Conservation (phyloP, 1,140 invertebrate genomes). For the Caenorhabditis inopinata region DNA sequence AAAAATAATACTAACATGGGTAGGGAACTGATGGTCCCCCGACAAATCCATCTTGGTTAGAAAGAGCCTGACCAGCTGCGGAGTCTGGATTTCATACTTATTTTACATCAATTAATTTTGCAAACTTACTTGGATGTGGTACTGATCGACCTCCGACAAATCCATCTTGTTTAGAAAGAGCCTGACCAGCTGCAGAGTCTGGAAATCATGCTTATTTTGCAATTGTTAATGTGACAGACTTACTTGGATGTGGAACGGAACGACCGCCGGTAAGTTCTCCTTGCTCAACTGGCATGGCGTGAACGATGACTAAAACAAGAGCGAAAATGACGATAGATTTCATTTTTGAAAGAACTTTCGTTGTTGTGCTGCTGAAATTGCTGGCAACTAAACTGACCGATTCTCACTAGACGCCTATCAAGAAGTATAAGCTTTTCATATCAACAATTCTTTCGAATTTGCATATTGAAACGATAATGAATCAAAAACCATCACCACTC, state of each 20-base stretch:
- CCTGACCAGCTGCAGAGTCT: constrained; percentile 18
- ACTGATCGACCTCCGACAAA: background rate
- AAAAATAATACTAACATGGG: background rate
- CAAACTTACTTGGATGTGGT: constrained; percentile 14
- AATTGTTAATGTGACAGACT: background rate
- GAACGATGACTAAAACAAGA: constrained; percentile 1
- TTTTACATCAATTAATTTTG: background rate
- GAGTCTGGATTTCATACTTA: background rate
- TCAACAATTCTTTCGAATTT: background rate
- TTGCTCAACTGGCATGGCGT: constrained; percentile 30
- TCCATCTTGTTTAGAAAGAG: background rate
- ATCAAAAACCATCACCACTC: background rate
- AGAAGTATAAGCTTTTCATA: too few species aligned
- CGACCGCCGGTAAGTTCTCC: constrained; percentile 10
- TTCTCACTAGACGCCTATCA: background rate
- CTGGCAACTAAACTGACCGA: constrained; percentile 15
- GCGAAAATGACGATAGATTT: constrained; percentile 7
- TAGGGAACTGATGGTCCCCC: background rate
- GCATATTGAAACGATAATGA: background rate
- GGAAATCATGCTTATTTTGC: background rate
- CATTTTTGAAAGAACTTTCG: background rate
- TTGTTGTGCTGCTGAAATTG: constrained; percentile 7
- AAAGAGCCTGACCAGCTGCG: background rate
- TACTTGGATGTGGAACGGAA: constrained; percentile 11
- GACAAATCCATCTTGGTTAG: background rate